These are phyloP conservation scores for Byasa hedistus DNA, from an alignment of 2,888 invertebrate genomes.

Conservation along the genomic window DNA sequence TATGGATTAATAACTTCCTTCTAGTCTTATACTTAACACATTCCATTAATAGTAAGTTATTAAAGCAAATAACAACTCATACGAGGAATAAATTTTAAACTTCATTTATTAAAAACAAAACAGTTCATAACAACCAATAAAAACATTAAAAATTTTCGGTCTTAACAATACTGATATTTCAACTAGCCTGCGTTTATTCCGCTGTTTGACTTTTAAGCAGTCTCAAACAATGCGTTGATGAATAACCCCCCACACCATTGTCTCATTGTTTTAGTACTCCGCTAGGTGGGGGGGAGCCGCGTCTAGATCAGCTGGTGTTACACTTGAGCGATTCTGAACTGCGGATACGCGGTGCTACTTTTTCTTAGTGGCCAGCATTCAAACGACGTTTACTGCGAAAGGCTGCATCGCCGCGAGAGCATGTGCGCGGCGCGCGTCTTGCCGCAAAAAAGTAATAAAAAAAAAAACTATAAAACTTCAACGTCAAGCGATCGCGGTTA, in stretches of 20 bases:
- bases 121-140: no score
- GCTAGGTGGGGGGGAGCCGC: conserved; percentile 9
- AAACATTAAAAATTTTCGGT: not conserved
- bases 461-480: conserved; percentile 35
- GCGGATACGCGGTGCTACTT: conserved; percentile 24
- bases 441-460: conserved; percentile 42
- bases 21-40: no score
- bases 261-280: conserved; percentile 29
- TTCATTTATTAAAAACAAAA: no score
- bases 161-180: not conserved
- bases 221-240: conserved; percentile 30
- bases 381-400: conserved; percentile 50
- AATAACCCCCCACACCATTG: conserved; percentile 30
- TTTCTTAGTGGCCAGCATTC: conserved; percentile 30
- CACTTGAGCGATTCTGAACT: conserved; percentile 14
- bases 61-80: no score
- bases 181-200: conserved; percentile 15
- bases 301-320: conserved; percentile 21
- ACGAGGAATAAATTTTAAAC: no score
- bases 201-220: conserved; percentile 13
- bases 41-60: no score
- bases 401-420: conserved; percentile 59
- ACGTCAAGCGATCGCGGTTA: conserved; percentile 35
- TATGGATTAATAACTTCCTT: no score
- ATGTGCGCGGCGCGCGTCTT: conserved; percentile 52